A percentile compares a stretch with the other conserved stretches of the same genome.
Evolutionary conservation across 2,888 invertebrate species (phyloP).

Genomic region (Pristionchus exspectatus): DNA sequence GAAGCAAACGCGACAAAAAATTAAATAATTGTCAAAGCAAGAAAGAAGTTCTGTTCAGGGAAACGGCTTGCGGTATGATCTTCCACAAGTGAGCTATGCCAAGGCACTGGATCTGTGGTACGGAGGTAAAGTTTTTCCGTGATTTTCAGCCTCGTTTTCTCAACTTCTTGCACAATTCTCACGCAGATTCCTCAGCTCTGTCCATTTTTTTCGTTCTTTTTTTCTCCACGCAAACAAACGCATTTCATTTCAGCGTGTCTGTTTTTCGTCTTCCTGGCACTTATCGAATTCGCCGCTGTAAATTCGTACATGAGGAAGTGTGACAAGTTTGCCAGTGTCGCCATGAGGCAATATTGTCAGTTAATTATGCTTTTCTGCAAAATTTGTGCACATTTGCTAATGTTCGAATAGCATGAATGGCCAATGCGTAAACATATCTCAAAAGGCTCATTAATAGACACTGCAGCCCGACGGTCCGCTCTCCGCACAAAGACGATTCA

Average conservation of each 20-base stretch:
- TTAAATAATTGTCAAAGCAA: background rate
- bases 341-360: slow-evolving; percentile 15
- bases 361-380: background rate
- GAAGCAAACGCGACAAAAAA: background rate
- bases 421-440: background rate
- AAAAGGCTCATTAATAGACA: background rate
- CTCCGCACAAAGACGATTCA: background rate
- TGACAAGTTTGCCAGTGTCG: slow-evolving; percentile 69
- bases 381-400: background rate
- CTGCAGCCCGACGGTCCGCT: background rate
- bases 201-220: background rate
- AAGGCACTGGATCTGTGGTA: slow-evolving; percentile 78
- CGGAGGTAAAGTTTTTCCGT: slow-evolving; percentile 68
- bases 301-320: slow-evolving; percentile 76
- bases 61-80: slow-evolving; percentile 74
- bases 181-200: background rate
- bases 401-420: background rate
- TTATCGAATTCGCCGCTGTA: slow-evolving; percentile 75
- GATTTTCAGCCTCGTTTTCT: background rate
- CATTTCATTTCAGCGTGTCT: slow-evolving; percentile 72
- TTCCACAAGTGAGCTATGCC: slow-evolving; percentile 74
- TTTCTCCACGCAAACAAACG: slow-evolving; percentile 59
- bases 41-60: slow-evolving; percentile 60
- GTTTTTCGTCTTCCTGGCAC: slow-evolving; percentile 76
- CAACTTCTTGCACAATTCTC: background rate